These are phyloP conservation scores for Zophobas morio DNA, from an alignment of 1,140 invertebrate species.

Conservation along the genomic window DNA sequence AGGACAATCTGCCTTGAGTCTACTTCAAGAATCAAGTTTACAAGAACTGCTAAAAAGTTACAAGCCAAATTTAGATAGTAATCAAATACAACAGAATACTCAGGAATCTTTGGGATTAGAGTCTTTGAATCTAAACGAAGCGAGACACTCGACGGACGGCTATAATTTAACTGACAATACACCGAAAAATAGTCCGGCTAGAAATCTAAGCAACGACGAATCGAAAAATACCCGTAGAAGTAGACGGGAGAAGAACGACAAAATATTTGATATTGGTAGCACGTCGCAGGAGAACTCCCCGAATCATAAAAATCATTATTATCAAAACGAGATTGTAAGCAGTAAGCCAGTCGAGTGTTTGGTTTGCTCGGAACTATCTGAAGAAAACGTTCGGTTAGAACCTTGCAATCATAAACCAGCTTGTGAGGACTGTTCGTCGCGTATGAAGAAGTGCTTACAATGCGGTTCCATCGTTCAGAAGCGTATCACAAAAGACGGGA, in stretches of 20 bases:
- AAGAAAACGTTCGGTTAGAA: constrained; percentile 77
- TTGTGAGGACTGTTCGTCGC: constrained; percentile 82
- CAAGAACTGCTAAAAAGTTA: constrained; percentile 65
- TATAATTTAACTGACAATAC: constrained; percentile 63
- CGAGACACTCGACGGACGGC: constrained; percentile 53
- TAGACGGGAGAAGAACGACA: constrained; percentile 56
- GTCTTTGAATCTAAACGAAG: constrained; percentile 55
- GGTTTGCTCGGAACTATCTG: constrained; percentile 79
- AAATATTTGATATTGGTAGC: constrained; percentile 56
- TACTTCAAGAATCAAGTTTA: constrained; percentile 66
- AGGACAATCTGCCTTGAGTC: constrained; percentile 76
- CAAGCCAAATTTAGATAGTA: constrained; percentile 62
- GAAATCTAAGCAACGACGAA: constrained; percentile 49
- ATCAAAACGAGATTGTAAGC: constrained; percentile 64
- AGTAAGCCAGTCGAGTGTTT: constrained; percentile 76
- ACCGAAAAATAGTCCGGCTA: constrained; percentile 58
- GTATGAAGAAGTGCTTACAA: constrained; percentile 86
- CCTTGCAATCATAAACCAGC: constrained; percentile 84
- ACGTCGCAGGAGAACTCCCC: constrained; percentile 64
- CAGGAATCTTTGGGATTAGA: constrained; percentile 54
- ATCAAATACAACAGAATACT: constrained; percentile 53
- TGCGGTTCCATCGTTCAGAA: constrained; percentile 76
- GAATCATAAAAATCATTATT: constrained; percentile 62
- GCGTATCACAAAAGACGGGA: constrained; percentile 71
- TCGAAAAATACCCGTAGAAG: constrained; percentile 55